Conservation (phyloP, 2,888 invertebrate species). For the Nasonovia ribisnigri region DNA sequence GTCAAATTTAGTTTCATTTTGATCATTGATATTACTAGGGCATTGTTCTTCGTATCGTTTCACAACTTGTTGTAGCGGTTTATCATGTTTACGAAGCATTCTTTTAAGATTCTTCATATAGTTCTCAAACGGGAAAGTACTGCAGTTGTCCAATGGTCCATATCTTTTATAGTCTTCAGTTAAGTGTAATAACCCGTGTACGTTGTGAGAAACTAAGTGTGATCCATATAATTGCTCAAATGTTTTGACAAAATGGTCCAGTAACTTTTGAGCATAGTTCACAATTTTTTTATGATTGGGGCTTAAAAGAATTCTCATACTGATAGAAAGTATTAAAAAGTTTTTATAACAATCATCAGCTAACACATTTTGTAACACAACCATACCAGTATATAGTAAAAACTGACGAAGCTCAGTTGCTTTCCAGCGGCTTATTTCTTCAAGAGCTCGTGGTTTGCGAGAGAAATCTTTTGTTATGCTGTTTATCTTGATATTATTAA, state of each 20-base stretch:
- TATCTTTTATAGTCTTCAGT: background rate
- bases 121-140: background rate
- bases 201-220: background rate
- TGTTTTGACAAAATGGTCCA: background rate
- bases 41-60: background rate
- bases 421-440: background rate
- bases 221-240: background rate
- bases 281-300: background rate
- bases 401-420: conserved; percentile 22
- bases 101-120: background rate
- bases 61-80: background rate
- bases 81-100: background rate
- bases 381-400: background rate
- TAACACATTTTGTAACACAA: background rate
- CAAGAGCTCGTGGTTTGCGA: background rate
- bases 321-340: background rate
- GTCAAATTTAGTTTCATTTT: too few relatives aligned
- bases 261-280: background rate
- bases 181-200: background rate
- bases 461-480: background rate
- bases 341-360: background rate
- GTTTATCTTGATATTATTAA: background rate
- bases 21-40: too few relatives aligned
- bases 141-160: background rate
- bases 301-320: background rate